These are phyloP conservation scores for Australoheros facetus DNA, from an alignment of 2,797 vertebrate species.

Conservation along the genomic window DNA sequence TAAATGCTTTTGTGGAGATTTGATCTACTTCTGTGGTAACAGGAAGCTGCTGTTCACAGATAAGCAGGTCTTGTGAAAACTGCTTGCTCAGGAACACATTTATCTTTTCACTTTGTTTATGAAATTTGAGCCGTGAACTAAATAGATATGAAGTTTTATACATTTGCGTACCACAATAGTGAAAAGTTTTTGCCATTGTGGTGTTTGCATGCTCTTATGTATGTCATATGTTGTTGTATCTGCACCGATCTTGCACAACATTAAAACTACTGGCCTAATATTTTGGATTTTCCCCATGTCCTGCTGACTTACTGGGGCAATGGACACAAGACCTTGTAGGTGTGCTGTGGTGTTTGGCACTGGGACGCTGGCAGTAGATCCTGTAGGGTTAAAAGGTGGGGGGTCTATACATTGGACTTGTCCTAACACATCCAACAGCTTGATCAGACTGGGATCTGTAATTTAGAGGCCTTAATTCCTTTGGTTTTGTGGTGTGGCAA, in stretches of 20 bases:
- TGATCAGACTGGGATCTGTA: neutral
- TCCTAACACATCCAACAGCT: neutral
- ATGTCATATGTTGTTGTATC: slow-evolving; percentile 55
- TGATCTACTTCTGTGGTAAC: slow-evolving; percentile 33
- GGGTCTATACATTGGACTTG: neutral
- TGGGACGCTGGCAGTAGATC: neutral
- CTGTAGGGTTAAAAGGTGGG: neutral
- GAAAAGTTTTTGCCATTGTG: slow-evolving; percentile 41
- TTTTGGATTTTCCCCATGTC: neutral
- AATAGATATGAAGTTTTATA: neutral
- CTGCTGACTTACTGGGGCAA: neutral
- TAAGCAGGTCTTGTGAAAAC: slow-evolving; percentile 41
- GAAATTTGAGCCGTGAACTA: slow-evolving; percentile 2
- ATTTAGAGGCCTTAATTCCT: neutral
- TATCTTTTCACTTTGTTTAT: neutral
- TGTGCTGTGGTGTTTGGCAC: neutral
- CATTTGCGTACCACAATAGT: neutral
- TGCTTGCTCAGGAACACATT: slow-evolving; percentile 22
- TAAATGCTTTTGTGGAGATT: slow-evolving; percentile 37
- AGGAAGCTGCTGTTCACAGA: slow-evolving; percentile 56
- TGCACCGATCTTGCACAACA: accelerated
- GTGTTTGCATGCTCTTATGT: slow-evolving; percentile 62
- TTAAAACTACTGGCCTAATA: neutral
- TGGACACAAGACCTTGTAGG: neutral
- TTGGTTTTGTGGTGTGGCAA: neutral